A percentile compares a stretch with the other conserved stretches of the same genome.
Evolutionary conservation across 2,797 vertebrate genomes (phyloP).

Genomic region (Eospalax fontanierii): DNA sequence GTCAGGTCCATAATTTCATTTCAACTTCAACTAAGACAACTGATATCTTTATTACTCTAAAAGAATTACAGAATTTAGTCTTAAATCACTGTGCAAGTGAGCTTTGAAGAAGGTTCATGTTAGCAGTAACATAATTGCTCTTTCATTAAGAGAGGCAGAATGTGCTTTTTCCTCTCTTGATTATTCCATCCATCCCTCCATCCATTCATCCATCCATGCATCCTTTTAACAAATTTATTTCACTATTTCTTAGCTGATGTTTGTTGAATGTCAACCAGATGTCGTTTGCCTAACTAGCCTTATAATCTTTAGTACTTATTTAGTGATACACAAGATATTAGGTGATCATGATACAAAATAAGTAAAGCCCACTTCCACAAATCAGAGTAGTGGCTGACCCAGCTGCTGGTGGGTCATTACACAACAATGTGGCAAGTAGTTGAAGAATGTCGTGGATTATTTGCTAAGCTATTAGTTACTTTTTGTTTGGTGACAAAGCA

Average conservation of each 20-base stretch:
- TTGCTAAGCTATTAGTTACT: not conserved
- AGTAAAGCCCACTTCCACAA: not conserved
- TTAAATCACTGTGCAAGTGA: conserved; percentile 3
- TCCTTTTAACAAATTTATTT: not conserved
- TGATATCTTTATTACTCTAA: conserved; percentile 43
- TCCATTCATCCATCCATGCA: not conserved
- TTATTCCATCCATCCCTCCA: not conserved
- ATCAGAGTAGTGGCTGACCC: not conserved
- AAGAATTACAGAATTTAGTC: conserved; percentile 63
- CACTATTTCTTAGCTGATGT: not conserved
- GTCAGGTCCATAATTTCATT: conserved; percentile 18
- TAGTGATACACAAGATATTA: not conserved
- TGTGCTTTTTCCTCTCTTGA: not conserved
- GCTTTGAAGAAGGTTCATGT: not conserved
- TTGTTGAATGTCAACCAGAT: not conserved
- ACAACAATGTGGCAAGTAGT: not conserved
- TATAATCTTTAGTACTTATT: not conserved
- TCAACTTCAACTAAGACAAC: conserved; percentile 56
- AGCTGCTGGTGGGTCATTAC: not conserved
- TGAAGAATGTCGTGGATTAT: not conserved
- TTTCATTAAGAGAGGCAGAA: not conserved
- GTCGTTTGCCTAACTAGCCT: not conserved
- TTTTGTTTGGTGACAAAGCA: too few relatives aligned
- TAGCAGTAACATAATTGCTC: not conserved
- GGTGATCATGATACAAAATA: not conserved